Evolutionary conservation across 2,113 vertebrate genomes (phyloP).

Genomic region (Hiodon alosoides): DNA sequence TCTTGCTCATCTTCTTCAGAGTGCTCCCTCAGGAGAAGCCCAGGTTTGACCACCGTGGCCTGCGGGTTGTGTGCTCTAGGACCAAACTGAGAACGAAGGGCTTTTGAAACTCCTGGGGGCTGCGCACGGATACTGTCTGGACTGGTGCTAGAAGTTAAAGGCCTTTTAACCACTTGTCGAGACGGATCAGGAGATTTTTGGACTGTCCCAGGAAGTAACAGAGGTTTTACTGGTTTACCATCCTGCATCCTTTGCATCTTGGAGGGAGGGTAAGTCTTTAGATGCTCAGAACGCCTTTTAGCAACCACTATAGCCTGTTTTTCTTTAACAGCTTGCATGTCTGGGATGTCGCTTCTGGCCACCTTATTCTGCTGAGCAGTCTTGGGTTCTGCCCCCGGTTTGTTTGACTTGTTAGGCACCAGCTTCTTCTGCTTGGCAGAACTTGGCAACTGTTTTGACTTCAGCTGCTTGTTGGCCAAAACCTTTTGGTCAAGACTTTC

Average conservation of each 20-base stretch:
- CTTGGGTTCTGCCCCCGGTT: neutral
- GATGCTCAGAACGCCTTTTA: conserved; percentile 65
- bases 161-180: conserved; percentile 39
- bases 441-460: conserved; percentile 44
- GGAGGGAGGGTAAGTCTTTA: conserved; percentile 56
- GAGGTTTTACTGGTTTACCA: conserved; percentile 39
- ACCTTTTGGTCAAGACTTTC: conserved; percentile 36
- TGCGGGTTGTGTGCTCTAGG: conserved; percentile 46
- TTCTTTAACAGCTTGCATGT: conserved; percentile 46
- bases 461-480: conserved; percentile 39
- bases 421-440: conserved; percentile 48
- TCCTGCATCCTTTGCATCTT: conserved; percentile 76
- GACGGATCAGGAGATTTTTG: conserved; percentile 37
- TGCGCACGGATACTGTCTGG: conserved; percentile 32
- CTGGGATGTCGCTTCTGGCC: conserved; percentile 53
- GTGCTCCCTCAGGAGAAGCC: conserved; percentile 52
- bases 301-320: conserved; percentile 50
- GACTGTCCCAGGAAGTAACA: conserved; percentile 11
- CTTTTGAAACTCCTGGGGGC: conserved; percentile 41
- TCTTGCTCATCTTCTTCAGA: conserved; percentile 69
- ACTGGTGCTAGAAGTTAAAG: conserved; percentile 37
- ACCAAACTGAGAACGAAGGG: conserved; percentile 16
- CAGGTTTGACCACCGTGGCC: conserved; percentile 16
- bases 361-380: conserved; percentile 48
- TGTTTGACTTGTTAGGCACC: conserved; percentile 37